Conservation (phyloP, 2,797 vertebrate species). For the Masticophis lateralis region DNA sequence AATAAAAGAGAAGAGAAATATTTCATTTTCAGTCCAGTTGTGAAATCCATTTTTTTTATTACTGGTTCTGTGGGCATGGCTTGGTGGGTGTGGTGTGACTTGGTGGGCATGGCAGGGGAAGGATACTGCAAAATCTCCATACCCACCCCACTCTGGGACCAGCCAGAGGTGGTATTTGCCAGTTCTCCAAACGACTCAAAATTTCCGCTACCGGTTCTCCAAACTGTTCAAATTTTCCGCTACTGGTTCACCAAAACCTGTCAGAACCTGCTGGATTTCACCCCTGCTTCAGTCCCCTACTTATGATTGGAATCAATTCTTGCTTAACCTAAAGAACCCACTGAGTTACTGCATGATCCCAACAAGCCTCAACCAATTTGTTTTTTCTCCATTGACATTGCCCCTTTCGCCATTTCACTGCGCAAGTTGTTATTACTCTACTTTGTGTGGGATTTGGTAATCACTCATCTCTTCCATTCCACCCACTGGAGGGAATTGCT, state of each 20-base stretch:
- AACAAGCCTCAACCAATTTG: neutral
- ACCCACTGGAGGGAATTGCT: neutral
- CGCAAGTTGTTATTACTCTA: neutral
- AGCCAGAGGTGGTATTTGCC: too few species aligned
- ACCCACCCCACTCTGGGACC: too few species aligned
- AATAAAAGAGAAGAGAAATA: neutral
- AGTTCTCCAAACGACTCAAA: too few species aligned
- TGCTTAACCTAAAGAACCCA: neutral
- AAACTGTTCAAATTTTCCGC: too few species aligned
- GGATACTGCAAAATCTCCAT: too few species aligned
- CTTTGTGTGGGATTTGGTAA: neutral
- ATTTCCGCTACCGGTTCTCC: too few species aligned
- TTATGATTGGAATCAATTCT: neutral
- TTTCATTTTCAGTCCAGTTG: neutral
- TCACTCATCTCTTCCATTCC: neutral
- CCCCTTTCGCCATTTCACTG: neutral
- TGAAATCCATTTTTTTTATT: too few species aligned
- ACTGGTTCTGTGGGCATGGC: too few species aligned
- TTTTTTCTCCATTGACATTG: neutral
- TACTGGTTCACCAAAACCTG: too few species aligned
- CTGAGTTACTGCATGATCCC: neutral
- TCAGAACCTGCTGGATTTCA: too few species aligned
- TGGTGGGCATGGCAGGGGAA: too few species aligned
- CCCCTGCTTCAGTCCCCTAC: neutral
- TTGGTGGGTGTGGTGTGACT: too few species aligned